A percentile compares a stretch with the other conserved stretches of the same genome.
Evolutionary conservation across 2,888 invertebrate genomes (phyloP).

Genomic region (Furcula furcula): DNA sequence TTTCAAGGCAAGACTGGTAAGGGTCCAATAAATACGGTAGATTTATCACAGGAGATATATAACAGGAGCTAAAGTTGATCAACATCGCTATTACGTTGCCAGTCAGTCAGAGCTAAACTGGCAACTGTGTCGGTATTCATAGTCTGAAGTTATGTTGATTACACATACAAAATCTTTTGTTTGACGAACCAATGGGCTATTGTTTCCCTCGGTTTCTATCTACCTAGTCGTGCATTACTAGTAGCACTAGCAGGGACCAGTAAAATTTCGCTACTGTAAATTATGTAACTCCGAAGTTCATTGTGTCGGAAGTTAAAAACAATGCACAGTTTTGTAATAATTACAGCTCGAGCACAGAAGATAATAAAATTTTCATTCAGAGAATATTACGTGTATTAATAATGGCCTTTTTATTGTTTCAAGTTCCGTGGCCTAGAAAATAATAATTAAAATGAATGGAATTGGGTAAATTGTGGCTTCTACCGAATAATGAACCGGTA

Average conservation of each 20-base stretch:
- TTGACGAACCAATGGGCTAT: slow-evolving; percentile 19
- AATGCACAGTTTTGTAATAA: slow-evolving; percentile 35
- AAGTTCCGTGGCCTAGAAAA: slow-evolving; percentile 22
- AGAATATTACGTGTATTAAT: slow-evolving; percentile 25
- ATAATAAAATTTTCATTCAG: slow-evolving; percentile 30
- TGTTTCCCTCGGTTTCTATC: slow-evolving; percentile 39
- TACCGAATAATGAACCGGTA: too few species aligned
- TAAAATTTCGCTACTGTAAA: slow-evolving; percentile 1
- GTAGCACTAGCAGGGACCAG: not conserved
- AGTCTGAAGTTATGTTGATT: slow-evolving; percentile 9
- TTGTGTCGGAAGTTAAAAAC: slow-evolving; percentile 31
- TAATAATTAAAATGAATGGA: slow-evolving; percentile 12
- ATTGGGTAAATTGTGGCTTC: not conserved
- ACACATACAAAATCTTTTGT: slow-evolving; percentile 21
- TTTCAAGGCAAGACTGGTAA: too few species aligned
- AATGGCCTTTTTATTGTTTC: slow-evolving; percentile 24
- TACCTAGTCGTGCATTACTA: slow-evolving; percentile 33
- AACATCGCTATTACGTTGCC: too few species aligned
- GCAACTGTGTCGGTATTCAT: not conserved
- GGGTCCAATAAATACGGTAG: too few species aligned
- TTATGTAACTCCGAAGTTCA: slow-evolving; percentile 22
- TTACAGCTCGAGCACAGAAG: slow-evolving; percentile 22
- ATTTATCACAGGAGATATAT: too few species aligned
- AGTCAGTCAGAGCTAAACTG: too few species aligned
- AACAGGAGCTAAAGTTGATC: too few species aligned